Evolutionary conservation across 2,888 invertebrate genomes (phyloP), one percentile per base, ranked within the genome.

Genomic region (Pedicia rivosa): DNA sequence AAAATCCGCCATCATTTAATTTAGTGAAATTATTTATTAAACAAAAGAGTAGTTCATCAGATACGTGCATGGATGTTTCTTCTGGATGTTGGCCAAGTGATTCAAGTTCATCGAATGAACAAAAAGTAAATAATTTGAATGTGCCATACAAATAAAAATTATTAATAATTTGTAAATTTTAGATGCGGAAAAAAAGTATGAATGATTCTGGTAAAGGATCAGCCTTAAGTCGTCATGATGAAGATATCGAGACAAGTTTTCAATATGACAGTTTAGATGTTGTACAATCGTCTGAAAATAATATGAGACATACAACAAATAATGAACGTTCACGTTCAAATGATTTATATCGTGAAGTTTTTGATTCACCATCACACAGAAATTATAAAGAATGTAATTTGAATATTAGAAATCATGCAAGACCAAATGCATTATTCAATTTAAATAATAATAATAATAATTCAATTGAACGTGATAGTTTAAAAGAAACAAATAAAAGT

Each of bases 1-100:
- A 63, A 59, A 68, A 74, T 47, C 72, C 78, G 43, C 75, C 75
- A 51, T 74, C 79, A 46, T 76, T 87, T 56, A 87, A 78, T 59
- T 69, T 88, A 52, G 82, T 88, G 29, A 82, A 82, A 58, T 65
- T 87, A 45, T 88, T 87, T 54, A 87, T 88, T 70, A 86, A 87
- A 57, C 87, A 87, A 54, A 84, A 84, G 57, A 84, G 83, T 55
- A 74, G 73, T 63, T 81, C 82, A 46, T 76, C 75, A 38, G 82
- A 83, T 56, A 77, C 74, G 48, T 73, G 72, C 37, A 73, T 81
- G 66, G 82, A 83, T 55, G 80, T 83, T 45, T 71, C 83, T 29
- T 81, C 81, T 2, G 77, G 83, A 47, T 80, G 79, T 52, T 82
- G 82, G 82, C 80, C 79, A 4, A 57, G 61, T 4, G 59, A 59